These are phyloP conservation scores for Diarsia brunnea DNA, from an alignment of 2,888 invertebrate genomes.

Conservation along the genomic window DNA sequence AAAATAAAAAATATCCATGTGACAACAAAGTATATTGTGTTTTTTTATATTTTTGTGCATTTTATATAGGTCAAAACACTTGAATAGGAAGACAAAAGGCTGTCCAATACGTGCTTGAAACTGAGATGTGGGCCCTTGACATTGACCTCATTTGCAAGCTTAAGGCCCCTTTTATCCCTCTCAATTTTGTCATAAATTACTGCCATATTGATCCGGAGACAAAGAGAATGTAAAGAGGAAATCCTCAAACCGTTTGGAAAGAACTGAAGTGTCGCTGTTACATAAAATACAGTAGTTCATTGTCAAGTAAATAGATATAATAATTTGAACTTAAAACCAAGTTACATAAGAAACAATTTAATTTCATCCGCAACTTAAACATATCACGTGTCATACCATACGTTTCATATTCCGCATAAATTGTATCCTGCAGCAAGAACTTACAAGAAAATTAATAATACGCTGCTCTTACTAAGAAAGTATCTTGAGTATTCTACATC, in stretches of 20 bases:
- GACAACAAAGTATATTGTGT: background rate
- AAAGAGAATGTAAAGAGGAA: conserved; percentile 9
- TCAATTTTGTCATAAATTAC: conserved; percentile 53
- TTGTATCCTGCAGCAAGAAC: conserved; percentile 16
- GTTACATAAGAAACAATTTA: background rate
- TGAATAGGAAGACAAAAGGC: conserved; percentile 51
- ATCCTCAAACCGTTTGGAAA: background rate
- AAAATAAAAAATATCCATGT: background rate
- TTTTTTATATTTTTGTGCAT: conserved; percentile 18
- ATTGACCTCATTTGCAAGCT: conserved; percentile 51
- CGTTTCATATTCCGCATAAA: conserved; percentile 22
- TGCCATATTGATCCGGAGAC: conserved; percentile 42
- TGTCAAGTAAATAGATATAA: background rate
- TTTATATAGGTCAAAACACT: conserved; percentile 42
- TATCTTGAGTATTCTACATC: conserved; percentile 34
- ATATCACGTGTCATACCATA: background rate
- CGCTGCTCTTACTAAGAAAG: conserved; percentile 29
- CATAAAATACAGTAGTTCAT: background rate
- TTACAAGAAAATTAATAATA: conserved; percentile 56
- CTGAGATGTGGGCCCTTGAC: conserved; percentile 43
- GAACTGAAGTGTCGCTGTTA: conserved; percentile 3
- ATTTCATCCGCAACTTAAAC: background rate
- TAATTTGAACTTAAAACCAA: background rate
- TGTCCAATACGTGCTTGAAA: conserved; percentile 52
- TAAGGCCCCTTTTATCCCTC: conserved; percentile 40